Evolutionary conservation across 2,797 vertebrate genomes (phyloP).

Genomic region (Pteropus rufus): DNA sequence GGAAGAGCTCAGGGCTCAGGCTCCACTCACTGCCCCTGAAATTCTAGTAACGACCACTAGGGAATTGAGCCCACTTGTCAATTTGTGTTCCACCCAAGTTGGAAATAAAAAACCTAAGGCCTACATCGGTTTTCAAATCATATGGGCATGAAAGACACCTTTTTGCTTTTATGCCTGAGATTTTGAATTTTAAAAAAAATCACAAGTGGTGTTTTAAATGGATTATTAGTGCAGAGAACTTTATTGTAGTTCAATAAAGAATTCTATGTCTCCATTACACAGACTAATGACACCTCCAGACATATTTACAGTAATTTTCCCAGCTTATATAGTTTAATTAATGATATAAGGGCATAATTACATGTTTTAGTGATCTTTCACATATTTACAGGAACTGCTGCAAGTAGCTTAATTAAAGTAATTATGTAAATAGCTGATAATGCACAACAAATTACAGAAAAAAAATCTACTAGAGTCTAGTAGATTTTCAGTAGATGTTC

Average conservation of each 20-base stretch:
- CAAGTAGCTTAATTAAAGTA: slow-evolving; percentile 77
- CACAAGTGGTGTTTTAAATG: slow-evolving; percentile 46
- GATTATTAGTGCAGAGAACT: slow-evolving; percentile 55
- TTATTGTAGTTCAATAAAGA: slow-evolving; percentile 73
- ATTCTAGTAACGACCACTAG: not conserved
- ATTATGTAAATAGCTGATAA: slow-evolving; percentile 80
- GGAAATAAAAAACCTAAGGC: not conserved
- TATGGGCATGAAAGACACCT: not conserved
- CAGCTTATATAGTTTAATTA: slow-evolving; percentile 78
- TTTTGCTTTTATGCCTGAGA: slow-evolving; percentile 14
- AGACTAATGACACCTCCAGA: slow-evolving; percentile 81
- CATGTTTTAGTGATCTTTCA: slow-evolving; percentile 77
- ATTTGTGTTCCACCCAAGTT: not conserved
- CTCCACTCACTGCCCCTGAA: not conserved
- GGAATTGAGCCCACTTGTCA: not conserved
- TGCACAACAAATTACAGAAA: slow-evolving; percentile 74
- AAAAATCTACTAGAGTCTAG: slow-evolving; percentile 72
- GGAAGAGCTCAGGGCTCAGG: not conserved
- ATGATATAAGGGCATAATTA: slow-evolving; percentile 80
- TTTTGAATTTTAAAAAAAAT: slow-evolving; percentile 47
- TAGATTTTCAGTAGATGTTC: not conserved
- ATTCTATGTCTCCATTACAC: slow-evolving; percentile 77
- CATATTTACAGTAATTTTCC: slow-evolving; percentile 82
- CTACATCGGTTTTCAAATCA: slow-evolving; percentile 6
- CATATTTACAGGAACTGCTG: slow-evolving; percentile 77